These are phyloP conservation scores for Dysdera silvatica DNA, from an alignment of 1,140 invertebrate genomes.

Conservation along the genomic window DNA sequence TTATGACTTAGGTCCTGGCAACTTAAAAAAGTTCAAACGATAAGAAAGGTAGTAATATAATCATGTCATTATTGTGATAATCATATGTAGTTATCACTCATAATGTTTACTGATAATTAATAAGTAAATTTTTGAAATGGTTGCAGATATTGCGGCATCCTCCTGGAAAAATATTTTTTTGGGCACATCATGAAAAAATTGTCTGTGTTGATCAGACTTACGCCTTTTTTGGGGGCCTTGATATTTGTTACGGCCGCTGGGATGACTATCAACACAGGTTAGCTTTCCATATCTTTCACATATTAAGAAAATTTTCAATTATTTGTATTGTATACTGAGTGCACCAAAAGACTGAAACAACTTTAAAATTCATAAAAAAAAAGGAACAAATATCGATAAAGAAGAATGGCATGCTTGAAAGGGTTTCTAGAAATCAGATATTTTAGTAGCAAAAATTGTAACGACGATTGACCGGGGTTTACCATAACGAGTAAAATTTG, in stretches of 20 bases:
- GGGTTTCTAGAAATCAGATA: not conserved
- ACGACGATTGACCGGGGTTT: not conserved
- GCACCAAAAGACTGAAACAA: not conserved
- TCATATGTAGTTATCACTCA: no score
- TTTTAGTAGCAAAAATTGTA: not conserved
- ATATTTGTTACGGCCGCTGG: slow-evolving; percentile 82
- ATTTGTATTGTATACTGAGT: not conserved
- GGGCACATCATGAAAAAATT: slow-evolving; percentile 98
- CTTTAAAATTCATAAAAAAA: not conserved
- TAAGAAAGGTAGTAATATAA: no score
- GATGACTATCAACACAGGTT: slow-evolving; percentile 56
- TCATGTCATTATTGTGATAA: no score
- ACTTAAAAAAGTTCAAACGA: no score
- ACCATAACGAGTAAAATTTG: not conserved
- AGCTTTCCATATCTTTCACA: not conserved
- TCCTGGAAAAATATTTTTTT: slow-evolving; percentile 67
- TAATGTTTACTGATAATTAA: no score
- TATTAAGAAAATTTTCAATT: not conserved
- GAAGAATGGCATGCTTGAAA: not conserved
- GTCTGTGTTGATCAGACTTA: slow-evolving; percentile 88
- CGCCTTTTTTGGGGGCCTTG: slow-evolving; percentile 90
- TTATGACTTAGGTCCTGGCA: no score
- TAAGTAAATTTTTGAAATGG: no score
- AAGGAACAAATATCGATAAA: no score
- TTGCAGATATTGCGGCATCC: slow-evolving; percentile 80